Conservation (phyloP, 1,140 invertebrate genomes). For the Marisa cornuarietis region DNA sequence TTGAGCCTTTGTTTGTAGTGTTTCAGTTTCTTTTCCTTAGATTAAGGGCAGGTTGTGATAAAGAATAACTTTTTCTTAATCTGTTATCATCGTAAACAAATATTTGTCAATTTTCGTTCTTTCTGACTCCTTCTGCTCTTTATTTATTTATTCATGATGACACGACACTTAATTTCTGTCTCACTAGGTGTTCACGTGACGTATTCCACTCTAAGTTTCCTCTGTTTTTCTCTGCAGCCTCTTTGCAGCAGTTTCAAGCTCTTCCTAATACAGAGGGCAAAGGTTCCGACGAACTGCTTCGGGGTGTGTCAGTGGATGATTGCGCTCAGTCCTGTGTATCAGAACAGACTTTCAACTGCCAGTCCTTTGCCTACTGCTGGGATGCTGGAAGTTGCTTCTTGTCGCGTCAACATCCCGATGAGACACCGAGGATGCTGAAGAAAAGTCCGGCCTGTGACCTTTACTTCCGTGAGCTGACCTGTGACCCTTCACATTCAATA, state of each 20-base stretch:
- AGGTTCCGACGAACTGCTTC: conserved; percentile 43
- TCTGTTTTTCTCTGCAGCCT: conserved; percentile 15
- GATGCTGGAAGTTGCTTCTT: conserved; percentile 43
- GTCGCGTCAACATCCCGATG: conserved; percentile 49
- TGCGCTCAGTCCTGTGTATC: conserved; percentile 44
- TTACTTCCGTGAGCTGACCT: conserved; percentile 44
- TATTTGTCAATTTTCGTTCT: too few species aligned
- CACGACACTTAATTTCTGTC: too few species aligned
- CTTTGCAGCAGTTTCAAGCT: conserved; percentile 34
- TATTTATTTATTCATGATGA: too few species aligned
- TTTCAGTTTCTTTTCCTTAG: too few species aligned
- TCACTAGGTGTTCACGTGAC: too few species aligned
- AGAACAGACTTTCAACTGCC: conserved; percentile 44
- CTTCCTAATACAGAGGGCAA: conserved; percentile 43
- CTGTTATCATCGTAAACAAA: too few species aligned
- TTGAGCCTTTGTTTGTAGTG: too few species aligned
- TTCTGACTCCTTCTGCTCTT: too few species aligned
- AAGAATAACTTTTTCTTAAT: too few species aligned
- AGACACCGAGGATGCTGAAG: conserved; percentile 39
- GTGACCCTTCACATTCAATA: too few species aligned
- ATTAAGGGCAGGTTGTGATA: too few species aligned
- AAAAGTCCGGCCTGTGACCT: conserved; percentile 37
- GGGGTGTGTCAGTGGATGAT: conserved; percentile 51
- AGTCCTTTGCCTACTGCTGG: conserved; percentile 53
- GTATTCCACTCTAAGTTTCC: too few species aligned